phyloP scores from a whole-genome alignment of 2,797 vertebrate species.

The Leucoraja ocellata region DNA sequence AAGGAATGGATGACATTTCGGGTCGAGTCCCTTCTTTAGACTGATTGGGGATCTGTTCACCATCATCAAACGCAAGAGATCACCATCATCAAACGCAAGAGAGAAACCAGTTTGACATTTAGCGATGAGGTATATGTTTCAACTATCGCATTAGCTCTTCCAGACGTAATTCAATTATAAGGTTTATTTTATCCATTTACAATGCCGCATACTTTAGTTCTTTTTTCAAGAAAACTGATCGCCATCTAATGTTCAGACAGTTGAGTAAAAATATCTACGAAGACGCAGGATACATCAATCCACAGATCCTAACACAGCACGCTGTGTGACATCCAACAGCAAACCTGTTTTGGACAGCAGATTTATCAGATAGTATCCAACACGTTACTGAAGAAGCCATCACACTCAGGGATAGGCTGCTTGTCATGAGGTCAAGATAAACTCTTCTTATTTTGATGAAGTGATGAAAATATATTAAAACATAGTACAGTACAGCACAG shows the following conservation, averaged over 20 bases:
- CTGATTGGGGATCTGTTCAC: too few species aligned
- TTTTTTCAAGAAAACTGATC: background rate
- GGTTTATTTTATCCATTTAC: background rate
- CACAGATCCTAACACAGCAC: background rate
- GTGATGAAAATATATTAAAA: too few species aligned
- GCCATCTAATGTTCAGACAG: background rate
- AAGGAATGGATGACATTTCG: too few species aligned
- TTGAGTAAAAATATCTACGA: background rate
- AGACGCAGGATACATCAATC: background rate
- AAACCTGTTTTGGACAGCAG: background rate
- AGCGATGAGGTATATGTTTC: background rate
- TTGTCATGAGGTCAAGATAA: background rate
- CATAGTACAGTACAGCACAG: too few species aligned
- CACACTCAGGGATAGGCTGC: background rate
- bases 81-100: background rate
- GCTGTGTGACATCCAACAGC: background rate
- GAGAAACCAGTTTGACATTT: background rate
- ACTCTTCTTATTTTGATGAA: background rate
- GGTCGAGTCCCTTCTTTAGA: too few species aligned
- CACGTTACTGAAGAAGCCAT: background rate
- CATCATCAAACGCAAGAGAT: too few species aligned
- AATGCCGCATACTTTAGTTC: background rate
- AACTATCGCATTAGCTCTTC: background rate
- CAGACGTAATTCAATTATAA: background rate
- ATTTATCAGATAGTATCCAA: background rate